Evolutionary conservation across 2,797 vertebrate genomes (phyloP).

Genomic region (Acrossocheilus wenchowensis): DNA sequence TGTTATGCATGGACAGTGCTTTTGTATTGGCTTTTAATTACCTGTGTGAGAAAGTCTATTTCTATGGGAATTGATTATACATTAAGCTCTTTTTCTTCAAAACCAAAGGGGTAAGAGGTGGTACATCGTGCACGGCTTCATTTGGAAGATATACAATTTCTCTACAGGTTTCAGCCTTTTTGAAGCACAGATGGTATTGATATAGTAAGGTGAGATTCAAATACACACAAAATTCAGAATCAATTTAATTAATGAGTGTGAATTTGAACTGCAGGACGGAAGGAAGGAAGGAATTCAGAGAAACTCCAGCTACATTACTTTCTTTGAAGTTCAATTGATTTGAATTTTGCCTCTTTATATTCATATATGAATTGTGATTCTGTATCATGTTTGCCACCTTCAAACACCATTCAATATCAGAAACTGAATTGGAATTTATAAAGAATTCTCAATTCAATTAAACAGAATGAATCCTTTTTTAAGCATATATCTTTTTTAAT

Average conservation of each 20-base stretch:
- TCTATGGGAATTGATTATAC: constrained; percentile 55
- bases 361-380: neutral
- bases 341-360: neutral
- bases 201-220: neutral
- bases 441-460: neutral
- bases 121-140: constrained; percentile 18
- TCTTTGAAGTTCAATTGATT: neutral
- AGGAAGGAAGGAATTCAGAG: neutral
- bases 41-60: constrained; percentile 47
- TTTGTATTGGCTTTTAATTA: constrained; percentile 58
- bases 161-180: neutral
- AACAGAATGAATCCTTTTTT: neutral
- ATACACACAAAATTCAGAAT: constrained; percentile 8
- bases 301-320: neutral
- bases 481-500: neutral
- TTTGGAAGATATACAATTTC: constrained; percentile 18
- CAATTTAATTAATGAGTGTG: neutral
- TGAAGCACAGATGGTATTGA: neutral
- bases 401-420: neutral
- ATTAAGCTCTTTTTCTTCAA: constrained; percentile 42
- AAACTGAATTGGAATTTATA: neutral
- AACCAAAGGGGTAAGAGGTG: neutral
- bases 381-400: neutral
- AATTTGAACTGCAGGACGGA: neutral
- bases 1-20: constrained; percentile 30